A percentile compares a stretch with the other conserved stretches of the same genome.
These are phyloP conservation scores for Scomberomorus guttatus DNA, from an alignment of 2,797 vertebrate genomes.

Conservation along the genomic window DNA sequence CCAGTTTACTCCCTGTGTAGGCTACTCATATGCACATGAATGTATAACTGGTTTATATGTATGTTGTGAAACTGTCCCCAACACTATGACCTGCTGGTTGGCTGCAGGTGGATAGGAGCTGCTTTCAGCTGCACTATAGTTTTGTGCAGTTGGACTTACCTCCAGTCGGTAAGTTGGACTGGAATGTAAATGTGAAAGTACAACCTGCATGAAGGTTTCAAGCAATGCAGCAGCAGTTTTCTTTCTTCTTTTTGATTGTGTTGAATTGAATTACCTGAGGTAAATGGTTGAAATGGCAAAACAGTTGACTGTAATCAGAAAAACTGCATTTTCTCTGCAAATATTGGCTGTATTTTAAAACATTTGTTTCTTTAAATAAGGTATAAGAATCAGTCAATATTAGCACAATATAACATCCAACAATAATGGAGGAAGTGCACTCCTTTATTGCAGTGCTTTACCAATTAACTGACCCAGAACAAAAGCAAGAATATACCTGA, in stretches of 20 bases:
- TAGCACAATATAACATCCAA: neutral
- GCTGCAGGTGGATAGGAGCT: neutral
- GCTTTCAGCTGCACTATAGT: neutral
- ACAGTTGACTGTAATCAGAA: neutral
- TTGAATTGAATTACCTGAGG: neutral
- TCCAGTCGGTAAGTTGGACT: no score
- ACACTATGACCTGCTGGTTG: neutral
- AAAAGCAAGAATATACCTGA: neutral
- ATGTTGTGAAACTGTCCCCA: neutral
- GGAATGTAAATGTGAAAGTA: no score
- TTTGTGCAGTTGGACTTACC: neutral
- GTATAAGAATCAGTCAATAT: neutral
- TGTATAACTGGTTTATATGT: neutral
- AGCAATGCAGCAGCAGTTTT: no score
- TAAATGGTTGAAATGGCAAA: neutral
- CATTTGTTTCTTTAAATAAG: neutral
- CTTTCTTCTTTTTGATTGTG: neutral
- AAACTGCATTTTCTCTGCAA: neutral
- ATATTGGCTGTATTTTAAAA: no score
- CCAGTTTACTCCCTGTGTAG: no score
- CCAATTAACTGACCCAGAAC: neutral
- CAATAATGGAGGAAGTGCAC: neutral
- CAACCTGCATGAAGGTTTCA: no score
- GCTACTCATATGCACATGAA: no score
- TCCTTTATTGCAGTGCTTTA: neutral